Base-by-base conservation (phyloP, 2,797 vertebrate genomes). In the Tragopan temminckii region DNA sequence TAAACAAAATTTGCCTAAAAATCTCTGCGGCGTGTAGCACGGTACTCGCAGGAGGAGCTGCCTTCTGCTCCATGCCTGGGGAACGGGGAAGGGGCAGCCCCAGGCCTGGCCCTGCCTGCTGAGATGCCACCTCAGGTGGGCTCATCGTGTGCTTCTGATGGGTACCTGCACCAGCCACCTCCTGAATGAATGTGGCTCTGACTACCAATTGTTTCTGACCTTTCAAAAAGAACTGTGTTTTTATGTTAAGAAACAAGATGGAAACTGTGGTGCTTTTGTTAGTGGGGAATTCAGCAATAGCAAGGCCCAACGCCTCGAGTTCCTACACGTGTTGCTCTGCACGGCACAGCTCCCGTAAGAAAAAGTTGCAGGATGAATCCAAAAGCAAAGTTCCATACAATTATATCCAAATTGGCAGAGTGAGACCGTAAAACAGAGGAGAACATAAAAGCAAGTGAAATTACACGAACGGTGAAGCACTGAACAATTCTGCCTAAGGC, bases 21-120 rank as follows among this genome's bases (percentile, higher is more conserved):
- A 77, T 20, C 83, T 61, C 85, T 8, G 87, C 93, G 94, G 96
- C 97, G 98, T 97, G 98, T 98, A 98, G 58, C 21, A 25, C 5
- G 35, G n/a, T 45, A 48, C 24, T 8, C 55, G 89, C 62, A 11
- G 7, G 72, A 15, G 3, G 57, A 91, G 46, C 1, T 0, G 5
- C 29, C n/a, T n/a, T 11, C 7, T 46, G 42, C 40, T 59, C 8
- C 17, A 16, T 3, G 27, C 0, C 80, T 38, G 62, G 5, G 35
- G 79, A 27, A 1, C 4, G 24, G 1, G 1, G 5, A n/a, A 33
- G 15, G 14, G 50, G 50, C 50, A 50, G 48, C 24, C 24, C 48
- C 25, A 50, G 48, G 24, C 48, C 48, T 4, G 24, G 48, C 50
- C 50, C 25, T 29, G 50, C 27, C 27, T 17, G 50, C 50, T 17